phyloP scores from a whole-genome alignment of 1,140 invertebrate genomes.

The Zeugodacus cucurbitae region DNA sequence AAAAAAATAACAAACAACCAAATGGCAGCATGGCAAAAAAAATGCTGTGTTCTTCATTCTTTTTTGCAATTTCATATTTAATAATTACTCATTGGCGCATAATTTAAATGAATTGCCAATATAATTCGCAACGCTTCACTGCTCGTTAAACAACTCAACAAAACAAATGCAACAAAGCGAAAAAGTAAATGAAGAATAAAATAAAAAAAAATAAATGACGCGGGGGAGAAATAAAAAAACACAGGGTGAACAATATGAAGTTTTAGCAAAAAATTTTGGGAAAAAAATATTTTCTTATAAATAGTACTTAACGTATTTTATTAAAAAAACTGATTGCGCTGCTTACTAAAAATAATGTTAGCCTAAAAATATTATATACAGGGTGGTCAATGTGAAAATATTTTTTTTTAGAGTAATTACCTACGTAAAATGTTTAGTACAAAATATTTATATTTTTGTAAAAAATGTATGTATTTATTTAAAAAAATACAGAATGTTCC shows the following conservation, averaged over 20 bases:
- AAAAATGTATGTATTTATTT: too few species aligned
- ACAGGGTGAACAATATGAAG: not conserved
- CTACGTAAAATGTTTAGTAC: too few species aligned
- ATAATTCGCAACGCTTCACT: not conserved
- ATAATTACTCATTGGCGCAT: constrained; percentile 35
- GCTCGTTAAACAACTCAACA: constrained; percentile 15
- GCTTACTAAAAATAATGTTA: too few species aligned
- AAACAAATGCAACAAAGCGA: constrained; percentile 24
- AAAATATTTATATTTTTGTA: too few species aligned
- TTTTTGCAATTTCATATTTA: not conserved
- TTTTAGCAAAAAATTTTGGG: not conserved
- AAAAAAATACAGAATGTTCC: too few species aligned
- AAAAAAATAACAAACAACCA: not conserved
- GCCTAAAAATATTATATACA: too few species aligned
- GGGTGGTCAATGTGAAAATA: too few species aligned
- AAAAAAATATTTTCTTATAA: too few species aligned
- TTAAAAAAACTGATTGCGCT: too few species aligned
- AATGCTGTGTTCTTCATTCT: not conserved
- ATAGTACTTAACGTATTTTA: too few species aligned
- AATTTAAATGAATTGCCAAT: constrained; percentile 36
- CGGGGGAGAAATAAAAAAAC: not conserved
- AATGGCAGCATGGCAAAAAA: not conserved
- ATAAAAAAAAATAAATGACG: not conserved
- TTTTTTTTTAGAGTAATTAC: too few species aligned
- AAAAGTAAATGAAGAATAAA: constrained; percentile 11